Conservation (phyloP, 2,113 vertebrate species). For the Macroglossus sobrinus region DNA sequence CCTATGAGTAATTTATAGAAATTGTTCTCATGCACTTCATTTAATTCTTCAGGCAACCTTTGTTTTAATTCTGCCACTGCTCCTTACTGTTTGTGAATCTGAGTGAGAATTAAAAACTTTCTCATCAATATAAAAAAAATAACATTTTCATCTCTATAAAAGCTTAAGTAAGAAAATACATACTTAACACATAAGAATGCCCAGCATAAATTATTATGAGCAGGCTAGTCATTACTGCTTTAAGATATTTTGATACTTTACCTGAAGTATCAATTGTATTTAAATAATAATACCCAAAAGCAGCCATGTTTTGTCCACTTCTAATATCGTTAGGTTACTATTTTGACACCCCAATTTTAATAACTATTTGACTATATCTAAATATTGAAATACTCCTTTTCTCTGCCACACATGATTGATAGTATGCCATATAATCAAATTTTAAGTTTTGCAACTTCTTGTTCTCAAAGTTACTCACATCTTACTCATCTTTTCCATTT, state of each 20-base stretch:
- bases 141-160: not conserved
- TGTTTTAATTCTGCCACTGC: not conserved
- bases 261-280: not conserved
- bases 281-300: not conserved
- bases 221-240: not conserved
- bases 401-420: not conserved
- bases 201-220: not conserved
- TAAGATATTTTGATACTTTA: not conserved
- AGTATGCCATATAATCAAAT: not conserved
- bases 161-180: not conserved
- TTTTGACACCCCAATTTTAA: not conserved
- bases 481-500: not conserved
- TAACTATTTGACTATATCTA: not conserved
- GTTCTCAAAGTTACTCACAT: not conserved
- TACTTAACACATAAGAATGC: not conserved
- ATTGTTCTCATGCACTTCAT: not conserved
- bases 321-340: not conserved
- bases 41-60: not conserved
- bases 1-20: not conserved
- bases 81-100: not conserved
- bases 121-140: not conserved
- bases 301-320: not conserved
- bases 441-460: not conserved
- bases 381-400: not conserved
- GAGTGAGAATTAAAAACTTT: not conserved